A percentile compares a stretch with the other conserved stretches of the same genome.
Conservation (phyloP, 1,140 invertebrate genomes). For the Ostrea denselamellosa region DNA sequence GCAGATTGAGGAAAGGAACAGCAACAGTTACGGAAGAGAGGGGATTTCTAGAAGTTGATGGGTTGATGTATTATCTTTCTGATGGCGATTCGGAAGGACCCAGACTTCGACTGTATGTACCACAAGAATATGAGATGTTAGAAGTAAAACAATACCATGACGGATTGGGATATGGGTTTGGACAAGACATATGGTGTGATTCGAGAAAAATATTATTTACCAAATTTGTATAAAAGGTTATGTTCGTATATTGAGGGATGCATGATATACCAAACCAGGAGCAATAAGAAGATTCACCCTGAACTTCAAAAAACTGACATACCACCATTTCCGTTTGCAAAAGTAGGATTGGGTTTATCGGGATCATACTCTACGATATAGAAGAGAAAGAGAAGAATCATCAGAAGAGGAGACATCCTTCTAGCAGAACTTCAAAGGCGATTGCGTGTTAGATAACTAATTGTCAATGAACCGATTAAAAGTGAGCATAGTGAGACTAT, state of each 20-base stretch:
- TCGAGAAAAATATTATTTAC: slow-evolving; percentile 43
- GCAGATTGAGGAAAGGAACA: not conserved
- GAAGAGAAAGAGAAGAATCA: too few relatives aligned
- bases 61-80: too few relatives aligned
- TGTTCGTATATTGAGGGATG: slow-evolving; percentile 49
- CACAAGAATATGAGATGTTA: not conserved
- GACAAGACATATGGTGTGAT: slow-evolving; percentile 55
- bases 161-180: slow-evolving; percentile 44
- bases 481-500: too few relatives aligned
- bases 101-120: slow-evolving; percentile 49
- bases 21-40: not conserved
- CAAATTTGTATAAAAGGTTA: slow-evolving; percentile 52
- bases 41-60: not conserved
- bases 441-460: too few relatives aligned
- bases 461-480: too few relatives aligned
- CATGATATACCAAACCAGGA: slow-evolving; percentile 51
- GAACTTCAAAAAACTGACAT: slow-evolving; percentile 51
- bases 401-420: too few relatives aligned
- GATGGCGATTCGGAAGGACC: too few relatives aligned
- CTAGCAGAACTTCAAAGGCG: too few relatives aligned
- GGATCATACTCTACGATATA: slow-evolving; percentile 49
- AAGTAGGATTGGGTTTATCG: slow-evolving; percentile 47
- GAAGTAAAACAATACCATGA: slow-evolving; percentile 53
- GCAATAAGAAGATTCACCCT: not conserved
- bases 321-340: slow-evolving; percentile 54